phyloP scores from a whole-genome alignment of 2,888 invertebrate genomes.

The Ctena decussata region DNA sequence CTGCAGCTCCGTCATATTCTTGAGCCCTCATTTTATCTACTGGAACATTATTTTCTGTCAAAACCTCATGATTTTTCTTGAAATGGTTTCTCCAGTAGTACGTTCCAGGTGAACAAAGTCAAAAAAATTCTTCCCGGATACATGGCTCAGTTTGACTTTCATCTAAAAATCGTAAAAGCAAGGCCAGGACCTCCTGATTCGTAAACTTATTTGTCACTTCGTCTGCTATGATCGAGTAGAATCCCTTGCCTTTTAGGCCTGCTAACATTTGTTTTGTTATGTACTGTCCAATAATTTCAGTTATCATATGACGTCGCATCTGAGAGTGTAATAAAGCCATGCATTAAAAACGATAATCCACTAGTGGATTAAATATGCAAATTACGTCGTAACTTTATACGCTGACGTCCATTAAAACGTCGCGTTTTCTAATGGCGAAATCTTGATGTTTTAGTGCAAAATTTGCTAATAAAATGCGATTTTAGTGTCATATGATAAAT shows the following conservation, averaged over 20 bases:
- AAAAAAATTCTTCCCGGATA: slow-evolving; percentile 2
- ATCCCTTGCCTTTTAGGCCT: slow-evolving; percentile 11
- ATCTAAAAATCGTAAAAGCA: slow-evolving; percentile 8
- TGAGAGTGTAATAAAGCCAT: too few species aligned
- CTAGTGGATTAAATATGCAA: too few species aligned
- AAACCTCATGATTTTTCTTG: background rate
- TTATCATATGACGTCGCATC: too few species aligned
- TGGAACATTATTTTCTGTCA: background rate
- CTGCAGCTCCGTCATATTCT: slow-evolving; percentile 54
- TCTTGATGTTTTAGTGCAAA: too few species aligned
- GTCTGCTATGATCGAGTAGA: slow-evolving; percentile 17
- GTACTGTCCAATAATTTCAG: slow-evolving; percentile 13
- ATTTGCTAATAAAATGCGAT: too few species aligned
- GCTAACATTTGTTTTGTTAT: background rate
- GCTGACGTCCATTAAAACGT: too few species aligned
- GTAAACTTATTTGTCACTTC: slow-evolving; percentile 18
- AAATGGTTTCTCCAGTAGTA: background rate
- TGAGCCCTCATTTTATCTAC: slow-evolving; percentile 42
- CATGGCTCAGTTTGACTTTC: background rate
- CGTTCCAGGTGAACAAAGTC: background rate
- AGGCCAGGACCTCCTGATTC: slow-evolving; percentile 6
- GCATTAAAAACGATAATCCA: too few species aligned
- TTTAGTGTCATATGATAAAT: too few species aligned
- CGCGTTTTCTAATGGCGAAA: too few species aligned
- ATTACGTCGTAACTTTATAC: too few species aligned